Evolutionary conservation across 2,888 invertebrate species (phyloP), one percentile per base, ranked within the genome.

Genomic region (Plagiodera versicolora): DNA sequence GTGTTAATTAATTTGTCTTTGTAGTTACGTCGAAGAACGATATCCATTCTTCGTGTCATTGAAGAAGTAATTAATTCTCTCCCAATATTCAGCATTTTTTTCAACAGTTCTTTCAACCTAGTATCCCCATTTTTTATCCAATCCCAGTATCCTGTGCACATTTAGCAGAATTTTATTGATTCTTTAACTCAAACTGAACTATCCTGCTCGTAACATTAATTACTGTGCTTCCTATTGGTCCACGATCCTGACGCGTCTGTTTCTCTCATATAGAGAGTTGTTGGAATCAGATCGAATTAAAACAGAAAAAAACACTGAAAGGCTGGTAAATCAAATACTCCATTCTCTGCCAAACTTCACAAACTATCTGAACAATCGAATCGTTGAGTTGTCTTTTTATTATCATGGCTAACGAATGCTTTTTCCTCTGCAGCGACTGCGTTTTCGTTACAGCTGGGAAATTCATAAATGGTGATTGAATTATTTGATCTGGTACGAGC

Each of bases 61-160:
- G n/a, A n/a, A n/a, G n/a, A n/a, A n/a, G n/a, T n/a, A n/a, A n/a
- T n/a, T n/a, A n/a, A n/a, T n/a, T n/a, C n/a, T n/a, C n/a, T n/a
- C n/a, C n/a, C n/a, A n/a, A n/a, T n/a, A n/a, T n/a, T n/a, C n/a
- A n/a, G n/a, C n/a, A n/a, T n/a, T n/a, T n/a, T n/a, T n/a, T n/a
- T n/a, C n/a, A n/a, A n/a, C n/a, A n/a, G n/a, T n/a, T n/a, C n/a
- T n/a, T n/a, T n/a, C n/a, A n/a, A n/a, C n/a, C n/a, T n/a, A n/a
- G n/a, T n/a, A n/a, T n/a, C n/a, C n/a, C n/a, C n/a, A n/a, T 24
- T 5, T 24, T 6, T 69, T 67, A 67, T 69, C 64, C 50, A 47
- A 56, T 17, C 58, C 60, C 47, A 61, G 60, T 66, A 66, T 61
- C 65, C 60, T 61, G 45, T 39, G 44, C 49, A 16, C 44, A 50